Base-by-base conservation (phyloP, 2,113 vertebrate species). In the Platysternon megacephalum region DNA sequence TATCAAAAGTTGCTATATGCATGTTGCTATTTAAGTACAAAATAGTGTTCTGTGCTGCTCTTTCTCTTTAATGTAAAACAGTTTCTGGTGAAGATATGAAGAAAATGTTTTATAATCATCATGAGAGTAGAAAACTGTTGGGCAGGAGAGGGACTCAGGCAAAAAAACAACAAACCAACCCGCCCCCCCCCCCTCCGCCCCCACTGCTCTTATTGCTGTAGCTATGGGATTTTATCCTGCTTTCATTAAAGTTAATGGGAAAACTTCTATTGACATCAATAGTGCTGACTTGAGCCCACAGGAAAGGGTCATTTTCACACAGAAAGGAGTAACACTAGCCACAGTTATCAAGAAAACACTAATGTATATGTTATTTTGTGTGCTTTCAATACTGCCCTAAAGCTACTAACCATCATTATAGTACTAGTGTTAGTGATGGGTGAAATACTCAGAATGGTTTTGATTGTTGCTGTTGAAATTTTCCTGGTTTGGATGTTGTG, bases 31-130 rank as follows among this genome's bases (percentile, higher is more conserved):
- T 19, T 68, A 68, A 68, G 35, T 68, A 68, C 35, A n/a, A 21
- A 68, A 39, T 11, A n/a, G 17, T 49, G 11, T 9, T 91, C 4
- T 14, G 8, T 3, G 19, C 14, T 72, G 6, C 11, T 16, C 95
- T 92, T 49, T 82, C 8, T n/a, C 32, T 79, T 53, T 42, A 35
- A 24, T 4, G 3, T 48, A 86, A 91, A 92, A 86, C 2, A 26
- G 51, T 82, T 85, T 87, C 51, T 82, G 76, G 24, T 48, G 35
- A 74, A 94, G 48, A 39, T 21, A 58, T n/a, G 84, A 87, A 93
- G 6, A 86, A 85, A 93, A 46, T 0, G 1, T 87, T 82, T 85
- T 76, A 89, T 84, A 76, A 84, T 46, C 16, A 81, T 13, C 51
- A 53, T 46, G 8, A 24, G 90, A 84, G 53, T 0, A 89, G 2